phyloP scores from a whole-genome alignment of 2,888 invertebrate species.

The Pseudanteris insignis region DNA sequence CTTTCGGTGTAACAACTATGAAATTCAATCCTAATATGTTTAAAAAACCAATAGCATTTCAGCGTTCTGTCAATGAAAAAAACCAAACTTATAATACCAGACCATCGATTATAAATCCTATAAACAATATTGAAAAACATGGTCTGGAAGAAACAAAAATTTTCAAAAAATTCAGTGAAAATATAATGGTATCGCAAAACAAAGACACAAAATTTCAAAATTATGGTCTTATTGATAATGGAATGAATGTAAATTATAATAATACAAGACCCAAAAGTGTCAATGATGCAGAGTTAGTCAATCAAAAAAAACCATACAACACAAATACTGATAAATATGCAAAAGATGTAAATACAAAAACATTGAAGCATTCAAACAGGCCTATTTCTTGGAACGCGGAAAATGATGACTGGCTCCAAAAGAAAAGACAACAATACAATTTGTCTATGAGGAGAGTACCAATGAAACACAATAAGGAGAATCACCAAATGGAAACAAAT shows the following conservation, averaged over 20 bases:
- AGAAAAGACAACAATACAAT: constrained; percentile 58
- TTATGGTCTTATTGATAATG: constrained; percentile 59
- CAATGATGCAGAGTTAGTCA: constrained; percentile 29
- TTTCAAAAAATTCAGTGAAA: constrained; percentile 55
- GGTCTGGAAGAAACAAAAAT: constrained; percentile 52
- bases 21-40: constrained; percentile 63
- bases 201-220: constrained; percentile 56
- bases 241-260: constrained; percentile 5
- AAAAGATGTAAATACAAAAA: constrained; percentile 22
- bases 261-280: constrained; percentile 23
- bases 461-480: constrained; percentile 55
- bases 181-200: constrained; percentile 54
- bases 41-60: constrained; percentile 57
- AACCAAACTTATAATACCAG: constrained; percentile 24
- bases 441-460: constrained; percentile 49
- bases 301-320: constrained; percentile 48
- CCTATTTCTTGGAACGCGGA: constrained; percentile 61
- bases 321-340: constrained; percentile 50
- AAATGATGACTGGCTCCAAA: constrained; percentile 57
- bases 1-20: constrained; percentile 69
- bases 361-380: constrained; percentile 44
- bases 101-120: constrained; percentile 3
- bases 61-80: constrained; percentile 56
- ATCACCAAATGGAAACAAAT: constrained; percentile 44
- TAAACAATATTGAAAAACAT: constrained; percentile 22